phyloP scores from a whole-genome alignment of 2,888 invertebrate genomes.

The Eristalinus aeneus region DNA sequence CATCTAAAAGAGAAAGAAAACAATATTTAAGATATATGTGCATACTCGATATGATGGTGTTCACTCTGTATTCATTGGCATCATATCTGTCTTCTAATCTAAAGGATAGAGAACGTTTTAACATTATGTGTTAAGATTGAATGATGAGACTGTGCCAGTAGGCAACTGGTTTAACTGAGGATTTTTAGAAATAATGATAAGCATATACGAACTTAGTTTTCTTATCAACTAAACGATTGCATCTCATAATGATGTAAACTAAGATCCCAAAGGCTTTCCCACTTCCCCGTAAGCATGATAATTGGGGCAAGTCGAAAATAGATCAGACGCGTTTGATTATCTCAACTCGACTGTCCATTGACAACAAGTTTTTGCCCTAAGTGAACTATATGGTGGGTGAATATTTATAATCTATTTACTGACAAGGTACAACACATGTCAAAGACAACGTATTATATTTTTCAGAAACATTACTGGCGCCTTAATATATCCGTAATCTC shows the following conservation, averaged over 20 bases:
- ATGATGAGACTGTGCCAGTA: not conserved
- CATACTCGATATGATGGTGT: not conserved
- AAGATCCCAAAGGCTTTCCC: not conserved
- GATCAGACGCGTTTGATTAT: not conserved
- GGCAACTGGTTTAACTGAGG: not conserved
- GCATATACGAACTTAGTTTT: not conserved
- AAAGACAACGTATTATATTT: not conserved
- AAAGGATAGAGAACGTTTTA: slow-evolving; percentile 49
- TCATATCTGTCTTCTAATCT: slow-evolving; percentile 51
- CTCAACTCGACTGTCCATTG: not conserved
- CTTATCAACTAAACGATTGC: slow-evolving; percentile 13
- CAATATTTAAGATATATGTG: not conserved
- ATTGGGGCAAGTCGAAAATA: slow-evolving; percentile 14
- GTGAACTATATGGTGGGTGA: not conserved
- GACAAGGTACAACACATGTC: not conserved
- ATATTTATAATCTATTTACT: not conserved
- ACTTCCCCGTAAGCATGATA: not conserved
- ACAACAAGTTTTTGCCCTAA: slow-evolving; percentile 20
- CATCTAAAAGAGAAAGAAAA: slow-evolving; percentile 78
- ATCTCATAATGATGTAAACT: slow-evolving; percentile 5
- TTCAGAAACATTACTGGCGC: slow-evolving; percentile 12
- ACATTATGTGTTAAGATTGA: not conserved
- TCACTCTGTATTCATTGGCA: slow-evolving; percentile 18
- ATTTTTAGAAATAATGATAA: slow-evolving; percentile 22
- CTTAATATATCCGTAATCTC: not conserved